Evolutionary conservation across 2,113 vertebrate species (phyloP).

Genomic region (Phoxinus phoxinus): DNA sequence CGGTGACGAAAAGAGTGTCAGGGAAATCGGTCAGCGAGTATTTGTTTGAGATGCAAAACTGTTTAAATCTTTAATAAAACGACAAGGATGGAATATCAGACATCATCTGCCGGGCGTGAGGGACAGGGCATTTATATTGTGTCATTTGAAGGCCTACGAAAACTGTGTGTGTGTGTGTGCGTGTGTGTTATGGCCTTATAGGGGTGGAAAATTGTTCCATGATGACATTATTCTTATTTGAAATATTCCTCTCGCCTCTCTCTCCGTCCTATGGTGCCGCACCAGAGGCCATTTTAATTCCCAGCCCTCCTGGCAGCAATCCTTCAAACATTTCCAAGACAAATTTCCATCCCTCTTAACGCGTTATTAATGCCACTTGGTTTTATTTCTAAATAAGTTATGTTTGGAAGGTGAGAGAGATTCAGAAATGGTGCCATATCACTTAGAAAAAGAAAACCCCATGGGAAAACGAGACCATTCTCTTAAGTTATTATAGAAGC

Average conservation of each 20-base stretch:
- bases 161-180: constrained; percentile 31
- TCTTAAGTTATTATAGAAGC: constrained; percentile 66
- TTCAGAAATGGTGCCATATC: constrained; percentile 52
- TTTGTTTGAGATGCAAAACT: constrained; percentile 74
- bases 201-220: constrained; percentile 69
- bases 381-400: constrained; percentile 67
- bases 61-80: constrained; percentile 79
- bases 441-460: constrained; percentile 58
- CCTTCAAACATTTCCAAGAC: constrained; percentile 66
- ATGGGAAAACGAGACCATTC: constrained; percentile 53
- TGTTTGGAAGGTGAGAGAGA: constrained; percentile 52
- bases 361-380: constrained; percentile 64
- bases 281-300: constrained; percentile 65
- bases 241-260: constrained; percentile 67
- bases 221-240: constrained; percentile 69
- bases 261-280: constrained; percentile 54
- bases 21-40: constrained; percentile 70
- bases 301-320: constrained; percentile 61
- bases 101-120: constrained; percentile 65
- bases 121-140: constrained; percentile 68
- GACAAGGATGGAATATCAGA: constrained; percentile 77
- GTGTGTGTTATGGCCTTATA: constrained; percentile 59
- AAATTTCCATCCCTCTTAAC: constrained; percentile 68
- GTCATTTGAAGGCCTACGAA: constrained; percentile 65
- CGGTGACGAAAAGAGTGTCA: constrained; percentile 62